These are phyloP conservation scores for Macrochelys suwanniensis DNA, from an alignment of 2,797 vertebrate genomes.

Conservation along the genomic window DNA sequence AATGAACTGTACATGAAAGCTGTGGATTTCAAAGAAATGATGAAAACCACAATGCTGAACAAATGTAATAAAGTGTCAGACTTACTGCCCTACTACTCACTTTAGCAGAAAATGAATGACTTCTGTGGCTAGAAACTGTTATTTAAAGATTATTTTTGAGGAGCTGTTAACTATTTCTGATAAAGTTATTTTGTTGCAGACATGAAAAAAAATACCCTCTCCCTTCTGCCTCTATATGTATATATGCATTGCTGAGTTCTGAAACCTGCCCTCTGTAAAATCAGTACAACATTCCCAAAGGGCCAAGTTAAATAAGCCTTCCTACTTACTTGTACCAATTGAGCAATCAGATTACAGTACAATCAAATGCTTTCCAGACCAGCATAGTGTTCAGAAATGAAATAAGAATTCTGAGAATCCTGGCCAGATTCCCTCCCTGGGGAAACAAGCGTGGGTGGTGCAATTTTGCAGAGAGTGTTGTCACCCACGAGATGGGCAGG, in stretches of 20 bases:
- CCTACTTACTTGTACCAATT: background rate
- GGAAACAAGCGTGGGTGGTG: background rate
- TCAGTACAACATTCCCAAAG: background rate
- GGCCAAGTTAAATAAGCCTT: conserved; percentile 21
- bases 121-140: background rate
- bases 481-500: accelerated
- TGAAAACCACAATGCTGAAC: conserved; percentile 25
- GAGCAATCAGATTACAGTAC: conserved; percentile 38
- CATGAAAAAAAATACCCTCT: background rate
- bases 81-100: conserved; percentile 25
- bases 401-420: background rate
- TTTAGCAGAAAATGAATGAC: conserved; percentile 47
- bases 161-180: conserved; percentile 39
- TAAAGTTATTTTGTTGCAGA: conserved; percentile 18
- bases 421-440: conserved; percentile 1
- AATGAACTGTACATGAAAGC: conserved; percentile 70
- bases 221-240: background rate
- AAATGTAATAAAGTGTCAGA: conserved; percentile 33
- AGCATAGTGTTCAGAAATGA: background rate
- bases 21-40: conserved; percentile 62
- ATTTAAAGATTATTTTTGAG: conserved; percentile 50
- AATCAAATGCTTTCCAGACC: conserved; percentile 19
- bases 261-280: background rate
- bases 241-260: background rate
- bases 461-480: background rate